Conservation (phyloP, 1,140 invertebrate species). For the Atta cephalotes region DNA sequence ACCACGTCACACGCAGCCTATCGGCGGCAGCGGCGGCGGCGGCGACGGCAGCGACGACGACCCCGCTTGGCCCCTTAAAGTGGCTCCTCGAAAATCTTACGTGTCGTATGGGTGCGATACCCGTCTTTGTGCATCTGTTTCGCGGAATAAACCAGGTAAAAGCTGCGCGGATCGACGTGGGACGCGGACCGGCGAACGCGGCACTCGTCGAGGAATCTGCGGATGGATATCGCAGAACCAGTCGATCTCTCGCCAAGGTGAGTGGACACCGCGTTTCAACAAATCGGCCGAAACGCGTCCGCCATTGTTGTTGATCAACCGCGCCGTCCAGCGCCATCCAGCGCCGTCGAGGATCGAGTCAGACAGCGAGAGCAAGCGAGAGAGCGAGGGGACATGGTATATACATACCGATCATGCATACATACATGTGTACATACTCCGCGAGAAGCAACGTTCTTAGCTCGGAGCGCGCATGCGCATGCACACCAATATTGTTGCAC, state of each 20-base stretch:
- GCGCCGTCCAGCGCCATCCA: not conserved
- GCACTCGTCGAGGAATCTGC: constrained; percentile 16
- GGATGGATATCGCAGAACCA: constrained; percentile 50
- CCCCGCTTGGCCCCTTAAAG: constrained; percentile 84
- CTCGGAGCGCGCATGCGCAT: constrained; percentile 13
- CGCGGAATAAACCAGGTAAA: constrained; percentile 70
- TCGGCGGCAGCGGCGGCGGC: constrained; percentile 75
- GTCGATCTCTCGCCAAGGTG: constrained; percentile 38
- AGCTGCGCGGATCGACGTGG: not conserved
- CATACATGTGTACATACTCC: not conserved
- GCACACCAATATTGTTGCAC: not conserved
- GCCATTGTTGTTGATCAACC: constrained; percentile 84
- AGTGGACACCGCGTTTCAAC: constrained; percentile 74
- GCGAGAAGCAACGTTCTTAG: constrained; percentile 78
- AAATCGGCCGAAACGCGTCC: constrained; percentile 79
- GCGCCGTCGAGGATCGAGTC: too few species aligned
- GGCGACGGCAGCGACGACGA: constrained; percentile 76
- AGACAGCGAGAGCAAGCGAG: too few species aligned
- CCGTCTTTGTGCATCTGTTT: constrained; percentile 77
- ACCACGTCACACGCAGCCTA: constrained; percentile 85
- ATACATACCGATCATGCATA: too few species aligned
- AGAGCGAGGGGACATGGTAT: too few species aligned
- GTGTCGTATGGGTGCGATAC: constrained; percentile 78
- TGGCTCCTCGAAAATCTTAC: constrained; percentile 84
- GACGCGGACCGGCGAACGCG: not conserved